A percentile compares a stretch with the other conserved stretches of the same genome.
Evolutionary conservation across 2,888 invertebrate genomes (phyloP).

Genomic region (Ochropleura leucogaster): DNA sequence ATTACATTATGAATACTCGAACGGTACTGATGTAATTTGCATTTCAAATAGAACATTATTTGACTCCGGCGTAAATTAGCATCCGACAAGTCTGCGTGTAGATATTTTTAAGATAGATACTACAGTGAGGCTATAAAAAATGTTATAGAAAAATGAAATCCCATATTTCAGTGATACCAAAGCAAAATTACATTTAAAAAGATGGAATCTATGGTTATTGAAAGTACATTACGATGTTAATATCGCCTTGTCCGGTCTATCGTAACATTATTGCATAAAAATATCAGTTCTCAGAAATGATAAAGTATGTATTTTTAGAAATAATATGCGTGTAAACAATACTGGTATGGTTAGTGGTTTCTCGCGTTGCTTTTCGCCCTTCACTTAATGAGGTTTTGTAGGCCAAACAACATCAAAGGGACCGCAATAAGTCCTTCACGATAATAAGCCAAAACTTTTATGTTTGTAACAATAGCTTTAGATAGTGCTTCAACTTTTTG

Average conservation of each 20-base stretch:
- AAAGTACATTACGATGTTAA: background rate
- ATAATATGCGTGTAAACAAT: constrained; percentile 29
- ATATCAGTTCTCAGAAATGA: constrained; percentile 32
- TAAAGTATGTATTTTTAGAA: constrained; percentile 47
- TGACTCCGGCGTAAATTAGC: constrained; percentile 10
- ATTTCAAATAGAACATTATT: constrained; percentile 37
- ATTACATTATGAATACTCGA: constrained; percentile 16
- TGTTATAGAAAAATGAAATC: background rate
- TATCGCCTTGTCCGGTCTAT: background rate
- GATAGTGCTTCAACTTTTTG: constrained; percentile 5
- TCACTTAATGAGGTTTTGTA: constrained; percentile 55
- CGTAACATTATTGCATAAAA: constrained; percentile 31
- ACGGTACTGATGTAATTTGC: constrained; percentile 33
- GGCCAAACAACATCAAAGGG: constrained; percentile 41
- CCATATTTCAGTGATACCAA: background rate
- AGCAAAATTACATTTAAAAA: background rate
- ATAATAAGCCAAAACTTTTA: constrained; percentile 24
- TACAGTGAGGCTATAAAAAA: background rate
- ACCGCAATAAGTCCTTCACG: constrained; percentile 27
- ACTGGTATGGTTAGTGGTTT: constrained; percentile 21
- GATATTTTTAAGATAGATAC: background rate
- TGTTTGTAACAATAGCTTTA: constrained; percentile 3
- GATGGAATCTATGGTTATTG: background rate
- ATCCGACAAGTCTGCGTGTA: constrained; percentile 4
- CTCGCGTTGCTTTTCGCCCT: constrained; percentile 24